Evolutionary conservation across 2,888 invertebrate genomes (phyloP), one percentile per base, ranked within the genome.

Genomic region (Tiphia femorata): DNA sequence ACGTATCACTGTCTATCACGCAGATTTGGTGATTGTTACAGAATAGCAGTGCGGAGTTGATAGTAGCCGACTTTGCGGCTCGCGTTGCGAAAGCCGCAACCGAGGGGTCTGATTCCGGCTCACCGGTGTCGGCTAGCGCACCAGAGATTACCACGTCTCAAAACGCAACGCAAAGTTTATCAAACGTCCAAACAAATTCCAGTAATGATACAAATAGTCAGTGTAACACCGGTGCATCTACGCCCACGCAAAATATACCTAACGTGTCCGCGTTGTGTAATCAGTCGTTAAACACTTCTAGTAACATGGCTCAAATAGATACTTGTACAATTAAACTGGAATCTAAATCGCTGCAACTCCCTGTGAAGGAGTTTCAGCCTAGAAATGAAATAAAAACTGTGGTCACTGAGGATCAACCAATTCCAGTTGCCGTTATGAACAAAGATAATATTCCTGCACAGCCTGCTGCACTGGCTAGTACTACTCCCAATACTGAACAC

Each of bases 51-150:
- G 71, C 70, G 30, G 79, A 76, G 57, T 72, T 79, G 64, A 77
- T 81, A 51, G 76, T 74, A 44, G 83, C 83, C 29, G 81, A 82
- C 51, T 84, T 84, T 64, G 82, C 83, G 52, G 82, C 81, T 20
- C 75, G 74, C 3, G 84, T 84, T 19, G 78, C 81, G 21, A 80
- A 81, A 70, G 73, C 75, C 29, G 66, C 56, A 62, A 61, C 47
- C 38, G 59, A 64, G 53, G 72, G 69, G 50, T 71, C 61, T 49
- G 70, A 72, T 4, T 59, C 67, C 25, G 63, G 62, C 58, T 67
- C 65, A 21, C 42, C 54, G 46, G 67, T 65, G 43, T 37, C 73
- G 49, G 40, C 66, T 46, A 73, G 61, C 55, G 60, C 67, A 46
- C 40, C 66, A 14, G 72, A 68, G 43, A 53, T 64, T 38, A 47